Base-by-base conservation (phyloP, 1,140 invertebrate species). In the Trichonephila inaurata region DNA sequence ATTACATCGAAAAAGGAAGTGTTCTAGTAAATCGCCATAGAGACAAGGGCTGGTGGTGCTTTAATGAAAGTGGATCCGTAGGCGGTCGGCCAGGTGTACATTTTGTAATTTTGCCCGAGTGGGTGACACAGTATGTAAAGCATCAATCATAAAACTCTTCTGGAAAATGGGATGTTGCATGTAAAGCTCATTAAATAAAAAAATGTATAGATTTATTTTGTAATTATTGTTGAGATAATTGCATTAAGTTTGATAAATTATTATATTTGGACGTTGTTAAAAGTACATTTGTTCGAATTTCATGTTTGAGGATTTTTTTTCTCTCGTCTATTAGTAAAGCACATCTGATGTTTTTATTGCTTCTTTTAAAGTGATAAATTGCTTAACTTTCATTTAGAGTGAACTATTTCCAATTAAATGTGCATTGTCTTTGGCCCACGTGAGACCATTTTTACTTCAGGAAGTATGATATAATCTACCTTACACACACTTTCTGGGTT, bases 81-180 rank as follows among this genome's bases (percentile, higher is more conserved):
- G 72, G 72, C 24, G 72, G 69, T 77, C 14, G 16, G 72, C 16
- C 16, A 33, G 72, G 72, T 77, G 24, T 33, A 33, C 5, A 24
- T 18, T 40, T 28, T 28, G 28, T 40, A 77, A 77, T 77, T 77
- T 33, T 77, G 24, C 12, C 18, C 6, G 28, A 77, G 72, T 77
- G 72, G 72, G 72, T 77, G 72, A 77, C 69, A 77, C 72, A 33
- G 28, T 77, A 77, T 77, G 72, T 8, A 77, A 77, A 77, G 18
- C 33, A 77, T 33, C 72, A 14, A 77, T 77, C 28, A 77, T 18
- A 77, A 40, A 16, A 19, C 72, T 33, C 14, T 14, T 64, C 3
- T 7, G 14, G 12, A 40, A 77, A 77, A 77, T 77, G 28, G 28
- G 28, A 77, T 77, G 72, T 18, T 77, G 72, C 72, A 40, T 77